phyloP scores from a whole-genome alignment of 2,113 vertebrate species.

The Colaptes auratus region DNA sequence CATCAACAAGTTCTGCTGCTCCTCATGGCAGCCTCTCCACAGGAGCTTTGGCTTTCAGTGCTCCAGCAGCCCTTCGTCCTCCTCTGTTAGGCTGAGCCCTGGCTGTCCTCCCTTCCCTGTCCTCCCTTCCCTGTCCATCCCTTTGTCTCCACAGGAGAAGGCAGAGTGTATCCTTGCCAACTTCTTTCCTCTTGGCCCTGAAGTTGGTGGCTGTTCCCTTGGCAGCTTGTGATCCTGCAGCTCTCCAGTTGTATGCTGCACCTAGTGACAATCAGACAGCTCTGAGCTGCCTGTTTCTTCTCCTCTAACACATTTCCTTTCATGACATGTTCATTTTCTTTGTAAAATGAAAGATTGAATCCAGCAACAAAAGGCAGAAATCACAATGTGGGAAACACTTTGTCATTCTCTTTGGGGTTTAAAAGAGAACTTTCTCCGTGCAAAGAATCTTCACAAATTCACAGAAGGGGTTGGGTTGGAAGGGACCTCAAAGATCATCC shows the following conservation, averaged over 20 bases:
- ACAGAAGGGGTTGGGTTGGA: too few relatives aligned
- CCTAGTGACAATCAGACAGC: constrained; percentile 20
- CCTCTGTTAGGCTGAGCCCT: neutral
- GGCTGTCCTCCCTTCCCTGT: neutral
- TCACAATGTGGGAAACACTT: neutral
- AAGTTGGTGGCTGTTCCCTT: constrained; percentile 22
- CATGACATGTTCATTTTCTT: neutral
- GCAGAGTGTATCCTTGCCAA: constrained; percentile 2
- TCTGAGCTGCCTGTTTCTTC: neutral
- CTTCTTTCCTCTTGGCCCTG: neutral
- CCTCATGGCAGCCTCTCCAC: neutral
- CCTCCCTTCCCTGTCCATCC: neutral
- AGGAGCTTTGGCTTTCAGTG: neutral
- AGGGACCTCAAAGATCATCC: too few relatives aligned
- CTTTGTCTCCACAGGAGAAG: neutral
- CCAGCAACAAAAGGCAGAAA: neutral
- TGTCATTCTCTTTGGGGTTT: neutral
- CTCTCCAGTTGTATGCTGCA: neutral
- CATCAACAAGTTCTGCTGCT: neutral
- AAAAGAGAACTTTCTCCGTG: neutral
- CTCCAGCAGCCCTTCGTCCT: neutral
- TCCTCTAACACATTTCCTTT: neutral
- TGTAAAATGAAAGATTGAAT: neutral
- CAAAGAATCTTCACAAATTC: neutral
- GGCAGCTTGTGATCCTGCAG: neutral